Conservation (phyloP, 2,888 invertebrate genomes). For the Pterostichus madidus region DNA sequence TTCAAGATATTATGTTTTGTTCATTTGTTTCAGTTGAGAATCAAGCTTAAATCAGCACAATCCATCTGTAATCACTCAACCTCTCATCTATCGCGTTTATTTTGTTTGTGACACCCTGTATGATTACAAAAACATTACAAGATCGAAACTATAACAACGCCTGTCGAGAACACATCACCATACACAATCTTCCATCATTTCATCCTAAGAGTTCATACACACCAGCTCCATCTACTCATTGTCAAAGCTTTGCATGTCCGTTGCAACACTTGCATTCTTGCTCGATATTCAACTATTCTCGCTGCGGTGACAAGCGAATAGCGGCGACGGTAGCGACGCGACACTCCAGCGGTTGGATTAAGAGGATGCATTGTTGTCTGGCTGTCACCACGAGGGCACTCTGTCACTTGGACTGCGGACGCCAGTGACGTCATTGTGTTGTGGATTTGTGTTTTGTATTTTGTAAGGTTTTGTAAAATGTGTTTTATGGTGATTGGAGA, state of each 20-base stretch:
- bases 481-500: slow-evolving; percentile 38
- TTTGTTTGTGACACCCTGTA: too few species aligned
- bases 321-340: neutral
- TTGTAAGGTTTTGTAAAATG: slow-evolving; percentile 20
- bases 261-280: slow-evolving; percentile 15
- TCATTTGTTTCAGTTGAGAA: too few species aligned
- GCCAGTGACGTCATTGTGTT: slow-evolving; percentile 44
- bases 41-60: too few species aligned
- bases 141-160: neutral
- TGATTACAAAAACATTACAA: too few species aligned
- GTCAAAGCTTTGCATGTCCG: slow-evolving; percentile 5
- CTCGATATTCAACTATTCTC: slow-evolving; percentile 7
- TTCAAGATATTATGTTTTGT: too few species aligned
- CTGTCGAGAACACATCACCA: neutral
- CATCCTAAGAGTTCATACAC: neutral
- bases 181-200: neutral
- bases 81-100: too few species aligned
- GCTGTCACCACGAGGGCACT: slow-evolving; percentile 41
- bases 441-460: slow-evolving; percentile 25
- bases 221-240: neutral
- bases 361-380: slow-evolving; percentile 42
- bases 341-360: slow-evolving; percentile 33
- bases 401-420: slow-evolving; percentile 31
- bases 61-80: too few species aligned
- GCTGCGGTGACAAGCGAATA: neutral